Evolutionary conservation across 2,113 vertebrate genomes (phyloP), one percentile per base, ranked within the genome.

Genomic region (Myiozetetes cayanensis): DNA sequence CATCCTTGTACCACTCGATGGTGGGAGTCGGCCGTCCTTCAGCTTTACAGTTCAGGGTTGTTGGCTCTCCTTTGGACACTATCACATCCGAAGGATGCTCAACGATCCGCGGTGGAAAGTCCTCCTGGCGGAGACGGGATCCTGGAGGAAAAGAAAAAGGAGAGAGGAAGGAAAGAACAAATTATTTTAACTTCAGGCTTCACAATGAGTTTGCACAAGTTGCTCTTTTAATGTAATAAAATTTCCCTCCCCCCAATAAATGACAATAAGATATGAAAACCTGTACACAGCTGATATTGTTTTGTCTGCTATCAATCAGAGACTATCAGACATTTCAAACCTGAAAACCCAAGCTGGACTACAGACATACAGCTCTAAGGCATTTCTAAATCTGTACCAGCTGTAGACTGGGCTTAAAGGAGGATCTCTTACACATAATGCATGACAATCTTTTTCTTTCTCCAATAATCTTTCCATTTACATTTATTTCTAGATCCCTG

Each of bases 31-130:
- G 99, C n/a, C 99, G 92, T 25, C 99, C 99, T 96, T 99, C 99
- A 1, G 99, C 99, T 93, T 99, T 99, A 90, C 99, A 99, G 98
- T 99, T 99, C 95, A 99, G 98, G 44, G 99, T 99, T 56, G 99
- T 99, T 8, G 99, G 99, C 92, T 99, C 99, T 77, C 99, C 99
- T 96, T 99, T 99, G 58, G 99, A 99, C 49, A 99, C 99, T 31
- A 99, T 99, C 96, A 99, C 99, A 92, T 99, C 99, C 10, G 99
- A 99, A 75, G 99, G 99, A 95, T 99, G 99, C 94, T 99, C 99
- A 92, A 99, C 99, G 50, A 99, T 99, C 91, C 99, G 98, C 4
- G 99, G 99, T 27, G 99, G 98, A n/a, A 98, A 99, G 96, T 99
- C 99, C 96, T 99, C 99, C 89, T 99, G 99, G 85, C 99, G 99